phyloP scores from a whole-genome alignment of 1,140 invertebrate genomes.

The Argopecten irradians region DNA sequence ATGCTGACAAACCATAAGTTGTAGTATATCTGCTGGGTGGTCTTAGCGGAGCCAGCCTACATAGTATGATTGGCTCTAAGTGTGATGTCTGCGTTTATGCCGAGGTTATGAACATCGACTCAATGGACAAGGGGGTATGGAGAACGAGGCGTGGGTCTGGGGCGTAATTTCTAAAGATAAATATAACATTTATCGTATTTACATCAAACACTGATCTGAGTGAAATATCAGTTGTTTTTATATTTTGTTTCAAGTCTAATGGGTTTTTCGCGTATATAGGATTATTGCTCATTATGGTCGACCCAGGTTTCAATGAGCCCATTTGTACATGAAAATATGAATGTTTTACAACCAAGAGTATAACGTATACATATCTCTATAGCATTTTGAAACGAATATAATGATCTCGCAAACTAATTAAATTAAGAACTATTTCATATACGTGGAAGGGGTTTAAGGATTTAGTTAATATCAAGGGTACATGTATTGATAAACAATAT shows the following conservation, averaged over 20 bases:
- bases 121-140: background rate
- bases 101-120: background rate
- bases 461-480: no score
- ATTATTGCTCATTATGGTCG: background rate
- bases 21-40: background rate
- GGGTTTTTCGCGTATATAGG: background rate
- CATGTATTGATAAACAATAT: no score
- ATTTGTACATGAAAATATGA: no score
- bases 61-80: background rate
- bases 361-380: no score
- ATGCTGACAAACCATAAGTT: background rate
- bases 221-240: constrained; percentile 22
- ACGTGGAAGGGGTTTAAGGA: no score
- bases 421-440: no score
- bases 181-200: constrained; percentile 8
- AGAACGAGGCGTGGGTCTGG: background rate
- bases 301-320: background rate
- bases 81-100: background rate
- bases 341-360: no score
- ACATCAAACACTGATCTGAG: background rate
- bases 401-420: no score
- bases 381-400: no score
- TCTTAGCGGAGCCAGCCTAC: background rate
- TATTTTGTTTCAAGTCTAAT: constrained; percentile 16
- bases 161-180: background rate